A percentile compares a stretch with the other conserved stretches of the same genome.
These are phyloP conservation scores for Phycodurus eques DNA, from an alignment of 2,113 vertebrate species.

Conservation along the genomic window DNA sequence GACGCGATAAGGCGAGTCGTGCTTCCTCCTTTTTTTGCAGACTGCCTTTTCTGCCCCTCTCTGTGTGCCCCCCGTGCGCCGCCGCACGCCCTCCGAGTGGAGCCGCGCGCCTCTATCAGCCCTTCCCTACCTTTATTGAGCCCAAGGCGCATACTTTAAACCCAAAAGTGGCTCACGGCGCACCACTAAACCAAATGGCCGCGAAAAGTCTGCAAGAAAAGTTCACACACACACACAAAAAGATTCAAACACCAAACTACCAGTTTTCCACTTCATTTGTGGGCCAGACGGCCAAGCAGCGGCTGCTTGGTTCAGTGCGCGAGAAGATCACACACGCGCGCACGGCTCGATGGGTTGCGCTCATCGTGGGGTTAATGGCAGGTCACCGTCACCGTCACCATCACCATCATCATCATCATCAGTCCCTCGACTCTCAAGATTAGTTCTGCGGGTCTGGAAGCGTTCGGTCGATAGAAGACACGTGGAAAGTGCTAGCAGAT, in stretches of 20 bases:
- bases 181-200: neutral
- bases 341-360: conserved; percentile 38
- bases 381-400: conserved; percentile 49
- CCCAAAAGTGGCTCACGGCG: neutral
- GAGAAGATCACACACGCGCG: neutral
- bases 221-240: neutral
- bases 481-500: conserved; percentile 75
- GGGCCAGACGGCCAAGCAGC: too few species aligned
- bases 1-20: conserved; percentile 76
- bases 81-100: conserved; percentile 16
- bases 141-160: neutral
- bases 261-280: neutral
- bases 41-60: conserved; percentile 61
- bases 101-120: neutral
- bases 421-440: conserved; percentile 43
- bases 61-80: conserved; percentile 52
- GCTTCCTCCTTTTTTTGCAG: conserved; percentile 68
- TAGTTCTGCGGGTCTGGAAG: conserved; percentile 57
- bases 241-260: neutral
- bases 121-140: neutral
- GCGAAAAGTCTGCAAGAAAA: neutral
- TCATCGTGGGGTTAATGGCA: conserved; percentile 63
- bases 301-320: neutral
- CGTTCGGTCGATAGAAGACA: conserved; percentile 48
- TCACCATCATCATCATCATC: conserved; percentile 37